Conservation (phyloP, 2,888 invertebrate genomes). For the Minunthozetes semirufus region DNA sequence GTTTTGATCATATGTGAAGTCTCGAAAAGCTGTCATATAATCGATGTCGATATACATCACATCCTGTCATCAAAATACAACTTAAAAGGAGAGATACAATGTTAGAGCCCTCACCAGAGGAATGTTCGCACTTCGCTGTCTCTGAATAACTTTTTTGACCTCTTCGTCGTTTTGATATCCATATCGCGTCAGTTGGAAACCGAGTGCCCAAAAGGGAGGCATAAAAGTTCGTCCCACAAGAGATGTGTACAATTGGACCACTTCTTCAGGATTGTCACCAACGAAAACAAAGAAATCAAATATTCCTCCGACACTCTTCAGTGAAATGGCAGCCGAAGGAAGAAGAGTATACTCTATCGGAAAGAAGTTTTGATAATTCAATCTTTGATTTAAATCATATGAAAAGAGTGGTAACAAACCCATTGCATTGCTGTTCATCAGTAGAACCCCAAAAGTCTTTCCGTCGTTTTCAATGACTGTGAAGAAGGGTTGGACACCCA, state of each 20-base stretch:
- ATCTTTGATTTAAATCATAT: too few species aligned
- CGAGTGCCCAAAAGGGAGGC: conserved; percentile 81
- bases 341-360: conserved; percentile 56
- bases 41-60: conserved; percentile 76
- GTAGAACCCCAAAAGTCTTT: conserved; percentile 61
- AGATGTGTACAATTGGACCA: conserved; percentile 54
- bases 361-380: background rate
- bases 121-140: conserved; percentile 64
- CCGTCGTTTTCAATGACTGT: conserved; percentile 65
- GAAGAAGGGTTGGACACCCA: conserved; percentile 79
- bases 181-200: conserved; percentile 70
- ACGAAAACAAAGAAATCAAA: conserved; percentile 69
- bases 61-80: conserved; percentile 45
- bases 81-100: background rate
- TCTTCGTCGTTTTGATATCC: conserved; percentile 61
- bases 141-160: conserved; percentile 60
- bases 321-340: conserved; percentile 72
- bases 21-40: conserved; percentile 70
- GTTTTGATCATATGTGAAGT: conserved; percentile 65
- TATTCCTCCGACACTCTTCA: conserved; percentile 71
- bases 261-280: conserved; percentile 62
- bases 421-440: conserved; percentile 80
- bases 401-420: conserved; percentile 45
- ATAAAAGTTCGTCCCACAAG: conserved; percentile 67
- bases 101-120: conserved; percentile 55